phyloP scores from a whole-genome alignment of 2,113 vertebrate species.

The Tricholaema leucomelas region DNA sequence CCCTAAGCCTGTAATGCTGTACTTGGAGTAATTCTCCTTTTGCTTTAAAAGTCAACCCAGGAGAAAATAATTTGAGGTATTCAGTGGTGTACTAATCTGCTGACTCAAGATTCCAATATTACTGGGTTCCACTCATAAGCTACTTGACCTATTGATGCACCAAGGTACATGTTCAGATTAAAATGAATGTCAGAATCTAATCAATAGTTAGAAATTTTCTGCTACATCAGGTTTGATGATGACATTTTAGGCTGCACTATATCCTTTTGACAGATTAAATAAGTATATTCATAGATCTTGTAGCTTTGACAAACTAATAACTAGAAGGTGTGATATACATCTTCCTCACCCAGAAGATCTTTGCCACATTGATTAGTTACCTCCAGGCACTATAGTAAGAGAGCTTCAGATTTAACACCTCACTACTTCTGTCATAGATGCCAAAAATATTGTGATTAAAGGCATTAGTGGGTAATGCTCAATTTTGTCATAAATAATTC shows the following conservation, averaged over 20 bases:
- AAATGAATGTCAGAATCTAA: conserved; percentile 30
- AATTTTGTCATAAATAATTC: conserved; percentile 6
- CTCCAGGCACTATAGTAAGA: conserved; percentile 4
- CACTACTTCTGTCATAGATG: neutral
- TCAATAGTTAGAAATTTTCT: conserved; percentile 58
- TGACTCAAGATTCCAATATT: neutral
- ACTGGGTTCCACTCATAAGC: neutral
- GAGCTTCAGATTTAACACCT: conserved; percentile 12
- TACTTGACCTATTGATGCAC: conserved; percentile 36
- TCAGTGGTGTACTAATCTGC: neutral
- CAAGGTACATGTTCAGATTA: conserved; percentile 4
- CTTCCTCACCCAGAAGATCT: conserved; percentile 16
- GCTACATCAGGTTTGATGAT: conserved; percentile 55
- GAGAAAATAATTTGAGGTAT: neutral
- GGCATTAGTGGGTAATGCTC: neutral
- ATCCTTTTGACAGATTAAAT: conserved; percentile 50
- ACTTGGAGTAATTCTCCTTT: neutral
- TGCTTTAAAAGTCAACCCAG: neutral
- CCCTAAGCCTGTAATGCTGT: neutral
- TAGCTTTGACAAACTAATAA: conserved; percentile 60
- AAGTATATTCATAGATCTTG: conserved; percentile 49
- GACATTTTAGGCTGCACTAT: conserved; percentile 34
- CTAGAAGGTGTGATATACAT: conserved; percentile 23
- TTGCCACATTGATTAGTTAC: conserved; percentile 51
- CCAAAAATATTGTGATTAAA: conserved; percentile 34